Conservation (phyloP, 2,113 vertebrate species). For the Atractosteus spatula region DNA sequence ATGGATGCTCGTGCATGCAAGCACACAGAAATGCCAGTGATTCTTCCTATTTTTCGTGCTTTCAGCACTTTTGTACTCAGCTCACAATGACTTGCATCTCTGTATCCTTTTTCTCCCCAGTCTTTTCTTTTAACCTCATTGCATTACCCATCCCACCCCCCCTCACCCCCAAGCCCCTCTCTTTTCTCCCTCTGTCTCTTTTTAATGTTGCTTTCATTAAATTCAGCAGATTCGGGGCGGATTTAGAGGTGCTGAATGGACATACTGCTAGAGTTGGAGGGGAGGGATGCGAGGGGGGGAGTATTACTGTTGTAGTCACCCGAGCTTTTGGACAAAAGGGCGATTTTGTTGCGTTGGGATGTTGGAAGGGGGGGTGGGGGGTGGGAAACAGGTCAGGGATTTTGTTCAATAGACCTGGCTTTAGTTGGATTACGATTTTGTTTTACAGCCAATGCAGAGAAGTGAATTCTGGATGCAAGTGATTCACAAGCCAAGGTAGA, state of each 20-base stretch:
- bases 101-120: constrained; percentile 33
- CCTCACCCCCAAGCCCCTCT: constrained; percentile 29
- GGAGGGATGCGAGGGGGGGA: background rate
- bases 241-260: constrained; percentile 41
- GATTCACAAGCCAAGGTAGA: background rate
- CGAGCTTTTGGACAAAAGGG: constrained; percentile 54
- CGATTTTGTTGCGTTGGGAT: constrained; percentile 45
- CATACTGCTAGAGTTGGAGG: constrained; percentile 11
- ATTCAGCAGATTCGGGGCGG: constrained; percentile 49
- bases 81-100: constrained; percentile 63
- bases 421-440: constrained; percentile 33
- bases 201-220: constrained; percentile 63
- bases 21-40: constrained; percentile 36
- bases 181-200: constrained; percentile 47
- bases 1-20: constrained; percentile 34
- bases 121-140: constrained; percentile 43
- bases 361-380: constrained; percentile 16
- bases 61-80: constrained; percentile 61
- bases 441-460: constrained; percentile 27
- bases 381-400: constrained; percentile 18
- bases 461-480: background rate
- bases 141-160: constrained; percentile 2
- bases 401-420: constrained; percentile 27
- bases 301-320: constrained; percentile 38
- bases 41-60: constrained; percentile 56